phyloP scores from a whole-genome alignment of 2,888 invertebrate genomes.

The Macrosiphum euphorbiae region DNA sequence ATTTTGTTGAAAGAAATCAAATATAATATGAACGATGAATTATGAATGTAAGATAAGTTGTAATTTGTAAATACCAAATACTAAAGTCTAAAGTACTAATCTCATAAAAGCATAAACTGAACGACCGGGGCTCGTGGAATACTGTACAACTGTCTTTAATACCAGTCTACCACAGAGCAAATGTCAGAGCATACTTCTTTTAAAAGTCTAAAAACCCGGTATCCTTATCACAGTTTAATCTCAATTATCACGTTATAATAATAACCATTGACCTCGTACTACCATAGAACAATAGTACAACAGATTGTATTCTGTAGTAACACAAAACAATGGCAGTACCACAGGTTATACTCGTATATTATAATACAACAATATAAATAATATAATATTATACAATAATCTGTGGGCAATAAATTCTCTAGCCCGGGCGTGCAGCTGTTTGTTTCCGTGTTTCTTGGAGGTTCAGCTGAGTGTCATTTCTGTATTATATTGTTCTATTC shows the following conservation, averaged over 20 bases:
- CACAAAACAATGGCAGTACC: too few relatives aligned
- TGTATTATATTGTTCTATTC: background rate
- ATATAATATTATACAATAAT: too few relatives aligned
- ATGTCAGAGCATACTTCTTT: background rate
- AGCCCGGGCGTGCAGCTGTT: too few relatives aligned
- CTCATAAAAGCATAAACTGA: background rate
- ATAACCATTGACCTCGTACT: background rate
- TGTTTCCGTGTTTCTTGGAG: background rate
- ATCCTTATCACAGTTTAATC: slow-evolving; percentile 30
- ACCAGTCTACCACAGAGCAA: too few relatives aligned
- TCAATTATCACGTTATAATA: background rate
- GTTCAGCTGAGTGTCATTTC: background rate
- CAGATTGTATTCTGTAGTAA: too few relatives aligned
- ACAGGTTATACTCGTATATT: too few relatives aligned
- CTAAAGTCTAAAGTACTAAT: background rate
- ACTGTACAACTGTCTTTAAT: background rate
- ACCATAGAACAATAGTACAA: too few relatives aligned
- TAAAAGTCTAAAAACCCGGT: slow-evolving; percentile 22
- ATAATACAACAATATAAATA: too few relatives aligned
- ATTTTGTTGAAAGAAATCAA: background rate
- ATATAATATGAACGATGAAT: background rate
- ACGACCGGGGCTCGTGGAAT: background rate
- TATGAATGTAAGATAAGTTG: background rate
- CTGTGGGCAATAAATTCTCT: too few relatives aligned
- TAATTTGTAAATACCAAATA: background rate